Conservation (phyloP, 2,797 vertebrate genomes). For the Malacoraja senta region DNA sequence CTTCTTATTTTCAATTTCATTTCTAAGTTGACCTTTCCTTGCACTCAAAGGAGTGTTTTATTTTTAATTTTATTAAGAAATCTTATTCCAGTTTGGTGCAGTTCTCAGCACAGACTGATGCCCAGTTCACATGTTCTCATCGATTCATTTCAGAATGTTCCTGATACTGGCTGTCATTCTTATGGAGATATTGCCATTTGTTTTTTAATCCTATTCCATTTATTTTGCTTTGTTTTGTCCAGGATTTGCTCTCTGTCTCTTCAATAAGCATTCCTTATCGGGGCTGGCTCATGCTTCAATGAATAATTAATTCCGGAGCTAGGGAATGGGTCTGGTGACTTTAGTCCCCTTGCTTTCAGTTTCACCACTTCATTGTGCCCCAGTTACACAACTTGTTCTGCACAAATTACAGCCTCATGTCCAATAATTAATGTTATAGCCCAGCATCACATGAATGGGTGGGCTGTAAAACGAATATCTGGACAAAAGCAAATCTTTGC, state of each 20-base stretch:
- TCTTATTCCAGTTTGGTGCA: not conserved
- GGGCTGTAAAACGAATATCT: not conserved
- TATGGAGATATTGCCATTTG: slow-evolving; percentile 24
- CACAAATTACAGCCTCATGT: not conserved
- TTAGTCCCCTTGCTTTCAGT: slow-evolving; percentile 5
- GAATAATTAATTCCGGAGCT: slow-evolving; percentile 9
- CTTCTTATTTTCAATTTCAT: not conserved
- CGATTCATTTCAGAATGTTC: not conserved
- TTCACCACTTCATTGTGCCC: slow-evolving; percentile 19
- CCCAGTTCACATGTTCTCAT: slow-evolving; percentile 2
- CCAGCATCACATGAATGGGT: not conserved
- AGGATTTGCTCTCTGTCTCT: not conserved
- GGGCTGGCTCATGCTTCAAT: not conserved
- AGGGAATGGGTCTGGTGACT: not conserved
- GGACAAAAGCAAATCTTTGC: slow-evolving; percentile 22
- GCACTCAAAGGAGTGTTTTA: not conserved
- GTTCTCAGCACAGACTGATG: not conserved
- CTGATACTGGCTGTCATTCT: not conserved
- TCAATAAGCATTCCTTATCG: not conserved
- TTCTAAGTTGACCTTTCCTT: not conserved
- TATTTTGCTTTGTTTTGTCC: slow-evolving; percentile 4
- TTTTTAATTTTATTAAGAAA: not conserved
- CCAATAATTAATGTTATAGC: not conserved
- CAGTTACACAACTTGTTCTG: not conserved
- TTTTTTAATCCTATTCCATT: not conserved